Percentiles rank a stretch among this genome's conserved stretches.
Evolutionary conservation across 2,797 vertebrate species (phyloP).

Genomic region (Sebastes cheni): DNA sequence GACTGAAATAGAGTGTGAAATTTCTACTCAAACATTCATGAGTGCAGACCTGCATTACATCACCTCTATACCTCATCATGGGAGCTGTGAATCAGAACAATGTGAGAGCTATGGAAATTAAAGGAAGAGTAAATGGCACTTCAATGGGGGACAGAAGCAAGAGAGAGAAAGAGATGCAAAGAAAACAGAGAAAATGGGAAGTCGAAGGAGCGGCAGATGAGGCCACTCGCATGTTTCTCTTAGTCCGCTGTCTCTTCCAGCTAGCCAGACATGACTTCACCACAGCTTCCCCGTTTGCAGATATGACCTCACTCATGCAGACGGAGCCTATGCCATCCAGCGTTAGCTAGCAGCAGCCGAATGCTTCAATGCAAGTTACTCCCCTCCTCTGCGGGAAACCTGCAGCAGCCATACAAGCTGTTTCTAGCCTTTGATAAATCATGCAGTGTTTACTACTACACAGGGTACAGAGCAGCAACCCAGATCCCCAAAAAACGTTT

Average conservation of each 20-base stretch:
- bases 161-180: not conserved
- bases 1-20: slow-evolving; percentile 79
- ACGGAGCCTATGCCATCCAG: slow-evolving; percentile 43
- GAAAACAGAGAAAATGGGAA: not conserved
- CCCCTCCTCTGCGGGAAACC: slow-evolving; percentile 36
- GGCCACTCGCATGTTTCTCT: slow-evolving; percentile 11
- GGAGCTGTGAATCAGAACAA: slow-evolving; percentile 35
- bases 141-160: not conserved
- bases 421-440: slow-evolving; percentile 72
- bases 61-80: slow-evolving; percentile 37
- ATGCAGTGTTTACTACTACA: slow-evolving; percentile 76
- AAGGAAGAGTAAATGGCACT: not conserved
- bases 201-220: not conserved
- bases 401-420: slow-evolving; percentile 56
- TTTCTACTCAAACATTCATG: slow-evolving; percentile 73
- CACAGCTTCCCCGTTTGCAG: slow-evolving; percentile 39
- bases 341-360: slow-evolving; percentile 25
- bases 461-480: slow-evolving; percentile 22
- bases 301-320: slow-evolving; percentile 69
- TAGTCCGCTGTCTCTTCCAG: slow-evolving; percentile 46
- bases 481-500: slow-evolving; percentile 49
- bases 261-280: slow-evolving; percentile 71
- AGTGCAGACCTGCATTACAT: slow-evolving; percentile 68
- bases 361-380: slow-evolving; percentile 40
- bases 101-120: slow-evolving; percentile 11